These are phyloP conservation scores for Ferrisia virgata DNA, from an alignment of 2,888 invertebrate species.

Conservation along the genomic window DNA sequence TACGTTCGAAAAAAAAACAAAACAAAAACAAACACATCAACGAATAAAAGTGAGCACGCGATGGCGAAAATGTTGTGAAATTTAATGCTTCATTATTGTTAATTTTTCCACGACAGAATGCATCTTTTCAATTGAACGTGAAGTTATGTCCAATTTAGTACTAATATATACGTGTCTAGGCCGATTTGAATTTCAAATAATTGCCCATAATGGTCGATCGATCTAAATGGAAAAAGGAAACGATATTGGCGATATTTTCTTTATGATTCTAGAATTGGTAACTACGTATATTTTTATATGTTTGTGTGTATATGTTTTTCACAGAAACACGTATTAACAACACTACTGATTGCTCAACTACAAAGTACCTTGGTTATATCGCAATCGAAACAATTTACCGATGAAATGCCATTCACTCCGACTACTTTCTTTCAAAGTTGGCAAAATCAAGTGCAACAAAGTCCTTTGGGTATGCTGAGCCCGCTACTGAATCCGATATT, in stretches of 20 bases:
- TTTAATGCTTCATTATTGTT: neutral
- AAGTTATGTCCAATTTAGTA: neutral
- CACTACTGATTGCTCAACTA: neutral
- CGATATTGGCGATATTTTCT: neutral
- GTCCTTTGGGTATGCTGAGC: neutral
- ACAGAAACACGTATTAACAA: conserved; percentile 1
- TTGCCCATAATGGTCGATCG: neutral
- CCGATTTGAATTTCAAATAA: neutral
- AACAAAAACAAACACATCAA: neutral
- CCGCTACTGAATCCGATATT: neutral
- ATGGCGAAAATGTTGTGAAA: neutral
- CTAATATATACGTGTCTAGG: neutral
- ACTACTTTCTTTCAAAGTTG: neutral
- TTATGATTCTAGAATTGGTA: neutral
- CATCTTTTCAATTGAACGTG: neutral
- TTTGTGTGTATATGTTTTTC: neutral
- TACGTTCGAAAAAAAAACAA: neutral
- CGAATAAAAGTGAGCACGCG: neutral
- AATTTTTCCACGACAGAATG: neutral
- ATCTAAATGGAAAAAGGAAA: neutral
- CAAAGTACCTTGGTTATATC: neutral
- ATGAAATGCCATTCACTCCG: neutral
- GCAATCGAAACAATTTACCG: neutral
- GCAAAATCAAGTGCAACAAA: neutral
- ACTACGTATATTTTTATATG: neutral